Evolutionary conservation across 2,113 vertebrate species (phyloP).

Genomic region (Callopanchax toddi): DNA sequence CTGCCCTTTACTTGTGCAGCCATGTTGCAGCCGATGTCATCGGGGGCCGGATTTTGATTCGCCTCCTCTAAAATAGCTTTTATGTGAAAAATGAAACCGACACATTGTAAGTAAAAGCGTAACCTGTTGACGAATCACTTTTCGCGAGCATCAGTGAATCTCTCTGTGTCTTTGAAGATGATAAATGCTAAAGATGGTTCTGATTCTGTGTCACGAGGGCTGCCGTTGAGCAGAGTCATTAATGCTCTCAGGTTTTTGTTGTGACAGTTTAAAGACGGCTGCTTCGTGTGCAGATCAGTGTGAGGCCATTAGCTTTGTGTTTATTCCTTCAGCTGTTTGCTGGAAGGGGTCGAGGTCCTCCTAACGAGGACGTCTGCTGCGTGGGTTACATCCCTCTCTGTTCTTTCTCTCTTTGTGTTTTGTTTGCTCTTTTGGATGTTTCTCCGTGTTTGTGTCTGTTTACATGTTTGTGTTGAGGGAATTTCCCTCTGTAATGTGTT

Average conservation of each 20-base stretch:
- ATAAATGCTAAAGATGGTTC: slow-evolving; percentile 42
- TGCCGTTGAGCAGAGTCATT: slow-evolving; percentile 45
- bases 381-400: too few species aligned
- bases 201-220: slow-evolving; percentile 57
- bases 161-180: slow-evolving; percentile 56
- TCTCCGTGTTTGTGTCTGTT: slow-evolving; percentile 26
- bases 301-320: slow-evolving; percentile 30
- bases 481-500: slow-evolving; percentile 63
- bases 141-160: slow-evolving; percentile 48
- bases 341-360: slow-evolving; percentile 42
- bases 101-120: slow-evolving; percentile 22
- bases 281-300: slow-evolving; percentile 20
- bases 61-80: slow-evolving; percentile 36
- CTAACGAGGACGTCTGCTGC: slow-evolving; percentile 53
- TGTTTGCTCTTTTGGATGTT: slow-evolving; percentile 51
- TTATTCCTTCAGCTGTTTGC: slow-evolving; percentile 28
- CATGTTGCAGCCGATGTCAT: slow-evolving; percentile 4
- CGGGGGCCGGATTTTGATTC: slow-evolving; percentile 53
- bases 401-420: slow-evolving; percentile 10
- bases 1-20: slow-evolving; percentile 6
- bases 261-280: slow-evolving; percentile 23
- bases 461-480: slow-evolving; percentile 51
- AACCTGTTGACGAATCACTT: slow-evolving; percentile 55
- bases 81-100: slow-evolving; percentile 59
- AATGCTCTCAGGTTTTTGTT: slow-evolving; percentile 36